Evolutionary conservation across 2,888 invertebrate species (phyloP), one percentile per base, ranked within the genome.

Genomic region (Drosophila helvetica): DNA sequence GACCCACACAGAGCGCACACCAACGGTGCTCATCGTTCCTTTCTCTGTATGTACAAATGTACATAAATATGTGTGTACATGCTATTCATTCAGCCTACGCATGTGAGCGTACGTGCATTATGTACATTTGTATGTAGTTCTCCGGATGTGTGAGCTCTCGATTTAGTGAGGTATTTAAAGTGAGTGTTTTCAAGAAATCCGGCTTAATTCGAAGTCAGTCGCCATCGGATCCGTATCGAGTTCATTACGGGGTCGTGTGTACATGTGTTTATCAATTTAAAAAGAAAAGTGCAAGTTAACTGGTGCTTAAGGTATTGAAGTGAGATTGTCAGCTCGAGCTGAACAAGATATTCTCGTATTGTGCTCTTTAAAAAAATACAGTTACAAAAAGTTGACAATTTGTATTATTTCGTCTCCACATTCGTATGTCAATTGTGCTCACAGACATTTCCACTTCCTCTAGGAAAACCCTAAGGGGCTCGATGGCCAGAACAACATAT

Each of bases 131-230:
- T 30, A 33, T 30, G 30, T 30, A 33, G 27, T 10, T 25, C 42
- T 55, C 27, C 17, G 10, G 18, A 43, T 60, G 50, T 66, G 27
- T 38, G 22, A 42, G 55, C 43, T 43, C 18, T 38, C 9, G 47
- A 52, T 19, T 52, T 38, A 53, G 52, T 33, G 68, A 74, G 52
- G 85, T 84, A 84, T 86, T 88, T 88, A 84, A 84, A 84, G 70
- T 87, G 67, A 53, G 74, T 74, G 78, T 69, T 81, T 78, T 69
- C 65, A 69, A 59, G 65, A 77, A 80, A 82, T 74, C 46, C 68
- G 80, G 78, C 82, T 90, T 87, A 90, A 85, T 88, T 88, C 69
- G 64, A 77, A 83, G 76, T 83, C 80, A 72, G 77, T 78, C 79
- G 79, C 86, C 80, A 84, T 77, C 79, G 83, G 81, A 79, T 87